phyloP scores from a whole-genome alignment of 37 sponge, comb jelly and placozoan genomes.

The Crambe crambe region DNA sequence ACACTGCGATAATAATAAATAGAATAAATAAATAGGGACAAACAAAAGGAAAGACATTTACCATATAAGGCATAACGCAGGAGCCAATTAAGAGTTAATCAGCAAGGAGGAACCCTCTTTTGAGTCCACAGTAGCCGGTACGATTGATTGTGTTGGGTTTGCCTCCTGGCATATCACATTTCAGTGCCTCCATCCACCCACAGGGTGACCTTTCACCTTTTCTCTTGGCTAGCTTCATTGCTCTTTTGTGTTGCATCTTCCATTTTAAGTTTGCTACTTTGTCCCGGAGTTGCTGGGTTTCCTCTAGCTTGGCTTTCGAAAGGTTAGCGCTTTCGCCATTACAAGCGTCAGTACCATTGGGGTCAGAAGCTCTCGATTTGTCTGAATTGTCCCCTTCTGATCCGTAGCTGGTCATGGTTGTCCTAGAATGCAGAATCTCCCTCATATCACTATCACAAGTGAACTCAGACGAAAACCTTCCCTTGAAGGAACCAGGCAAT shows the following conservation, averaged over 20 bases:
- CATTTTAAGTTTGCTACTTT: conserved; percentile 65
- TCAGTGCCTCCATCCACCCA: conserved; percentile 71
- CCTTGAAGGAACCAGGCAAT: conserved; percentile 68
- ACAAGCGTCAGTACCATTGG: not conserved
- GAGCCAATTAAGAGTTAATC: not conserved
- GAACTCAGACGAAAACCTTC: conserved; percentile 73
- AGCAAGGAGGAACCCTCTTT: conserved; percentile 55
- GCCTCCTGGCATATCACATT: conserved; percentile 15
- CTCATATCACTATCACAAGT: conserved; percentile 67
- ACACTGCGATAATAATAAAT: not conserved
- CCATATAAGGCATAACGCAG: not conserved
- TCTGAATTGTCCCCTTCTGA: conserved; percentile 4
- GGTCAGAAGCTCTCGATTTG: not conserved
- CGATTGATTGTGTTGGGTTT: conserved; percentile 12
- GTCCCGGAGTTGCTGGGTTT: conserved; percentile 43
- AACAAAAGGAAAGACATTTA: not conserved
- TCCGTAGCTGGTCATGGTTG: conserved; percentile 65
- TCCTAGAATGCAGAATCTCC: conserved; percentile 63
- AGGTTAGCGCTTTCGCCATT: not conserved
- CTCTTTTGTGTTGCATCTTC: conserved; percentile 53
- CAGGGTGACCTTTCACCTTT: conserved; percentile 54
- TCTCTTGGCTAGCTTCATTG: conserved; percentile 35
- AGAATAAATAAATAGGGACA: no score
- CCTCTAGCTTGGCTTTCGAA: conserved; percentile 48
- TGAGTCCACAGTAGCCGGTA: conserved; percentile 55